Evolutionary conservation across 2,797 vertebrate genomes (phyloP).

Genomic region (Margarornis squamiger): DNA sequence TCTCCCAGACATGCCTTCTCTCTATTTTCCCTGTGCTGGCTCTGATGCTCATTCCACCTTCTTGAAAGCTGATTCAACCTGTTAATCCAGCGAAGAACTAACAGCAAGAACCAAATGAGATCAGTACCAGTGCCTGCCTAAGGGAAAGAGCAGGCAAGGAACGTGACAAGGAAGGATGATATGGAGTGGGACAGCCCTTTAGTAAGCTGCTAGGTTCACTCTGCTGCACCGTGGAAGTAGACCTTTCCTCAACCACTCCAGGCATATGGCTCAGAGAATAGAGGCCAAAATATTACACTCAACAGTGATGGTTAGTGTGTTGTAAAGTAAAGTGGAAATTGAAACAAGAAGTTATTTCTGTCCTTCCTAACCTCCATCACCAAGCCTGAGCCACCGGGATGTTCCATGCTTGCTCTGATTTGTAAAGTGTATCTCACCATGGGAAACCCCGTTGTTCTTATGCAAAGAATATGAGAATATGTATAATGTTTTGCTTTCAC

Average conservation of each 20-base stretch:
- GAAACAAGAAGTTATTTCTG: neutral
- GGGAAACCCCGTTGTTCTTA: neutral
- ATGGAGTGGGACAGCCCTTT: neutral
- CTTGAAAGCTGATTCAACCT: neutral
- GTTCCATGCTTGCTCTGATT: neutral
- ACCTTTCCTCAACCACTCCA: neutral
- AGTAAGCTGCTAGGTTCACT: neutral
- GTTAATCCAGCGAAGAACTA: neutral
- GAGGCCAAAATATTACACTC: neutral
- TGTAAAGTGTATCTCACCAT: neutral
- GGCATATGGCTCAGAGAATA: neutral
- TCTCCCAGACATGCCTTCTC: neutral
- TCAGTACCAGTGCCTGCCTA: neutral
- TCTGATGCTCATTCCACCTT: neutral
- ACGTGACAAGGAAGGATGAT: neutral
- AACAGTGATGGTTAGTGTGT: neutral
- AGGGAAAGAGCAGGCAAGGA: neutral
- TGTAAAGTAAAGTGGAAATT: neutral
- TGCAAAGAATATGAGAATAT: neutral
- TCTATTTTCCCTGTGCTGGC: neutral
- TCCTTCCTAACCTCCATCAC: neutral
- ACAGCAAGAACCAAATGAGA: neutral
- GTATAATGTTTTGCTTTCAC: neutral
- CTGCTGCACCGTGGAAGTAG: fast-evolving
- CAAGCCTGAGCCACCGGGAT: neutral